These are phyloP conservation scores for Papilio polyxenes DNA, from an alignment of 1,140 invertebrate species.

Conservation along the genomic window DNA sequence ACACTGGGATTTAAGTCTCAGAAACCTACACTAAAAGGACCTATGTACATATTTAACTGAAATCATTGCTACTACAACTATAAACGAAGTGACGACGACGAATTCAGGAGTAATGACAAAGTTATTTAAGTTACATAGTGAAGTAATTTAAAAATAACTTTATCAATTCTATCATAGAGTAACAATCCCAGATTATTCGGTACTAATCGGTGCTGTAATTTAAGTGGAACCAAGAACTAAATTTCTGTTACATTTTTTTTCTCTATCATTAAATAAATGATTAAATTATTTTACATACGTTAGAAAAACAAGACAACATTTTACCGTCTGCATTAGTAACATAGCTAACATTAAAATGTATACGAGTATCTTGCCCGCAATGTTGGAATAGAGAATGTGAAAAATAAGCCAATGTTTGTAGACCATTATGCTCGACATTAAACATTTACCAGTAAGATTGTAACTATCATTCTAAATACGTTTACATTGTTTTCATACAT, in stretches of 20 bases:
- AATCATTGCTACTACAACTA: neutral
- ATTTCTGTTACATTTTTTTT: too few species aligned
- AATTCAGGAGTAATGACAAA: too few species aligned
- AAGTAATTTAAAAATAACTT: too few species aligned
- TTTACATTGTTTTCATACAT: neutral
- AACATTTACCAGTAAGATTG: neutral
- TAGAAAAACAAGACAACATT: neutral
- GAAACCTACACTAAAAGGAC: too few species aligned
- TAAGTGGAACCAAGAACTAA: too few species aligned
- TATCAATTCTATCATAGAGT: too few species aligned
- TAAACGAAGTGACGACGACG: too few species aligned
- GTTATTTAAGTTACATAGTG: too few species aligned
- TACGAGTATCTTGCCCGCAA: conserved; percentile 51
- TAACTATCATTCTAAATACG: conserved; percentile 1
- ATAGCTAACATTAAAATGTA: neutral
- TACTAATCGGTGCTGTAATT: too few species aligned
- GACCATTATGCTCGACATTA: conserved; percentile 6
- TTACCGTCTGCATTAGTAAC: neutral
- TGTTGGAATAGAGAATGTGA: conserved; percentile 26
- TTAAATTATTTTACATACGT: neutral
- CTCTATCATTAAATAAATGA: neutral
- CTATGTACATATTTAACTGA: neutral
- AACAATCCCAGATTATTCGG: too few species aligned
- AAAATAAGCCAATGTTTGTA: neutral
- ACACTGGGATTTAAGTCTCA: too few species aligned